Percentiles rank a stretch among this genome's conserved stretches.
Evolutionary conservation across 2,113 vertebrate species (phyloP).

Genomic region (Rana temporaria): DNA sequence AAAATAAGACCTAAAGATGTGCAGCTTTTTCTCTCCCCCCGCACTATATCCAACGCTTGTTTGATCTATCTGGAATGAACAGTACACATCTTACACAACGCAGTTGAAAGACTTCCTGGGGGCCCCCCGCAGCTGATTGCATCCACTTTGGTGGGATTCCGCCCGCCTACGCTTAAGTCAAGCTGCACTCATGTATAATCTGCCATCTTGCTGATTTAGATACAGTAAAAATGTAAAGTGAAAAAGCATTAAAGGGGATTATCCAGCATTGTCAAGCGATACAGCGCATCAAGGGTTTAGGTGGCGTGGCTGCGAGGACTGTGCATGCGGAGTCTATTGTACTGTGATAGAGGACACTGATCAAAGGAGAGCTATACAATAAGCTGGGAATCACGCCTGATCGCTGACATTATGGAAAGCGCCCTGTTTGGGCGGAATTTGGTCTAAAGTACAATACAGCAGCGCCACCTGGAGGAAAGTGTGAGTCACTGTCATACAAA

Average conservation of each 20-base stretch:
- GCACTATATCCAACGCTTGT: too few species aligned
- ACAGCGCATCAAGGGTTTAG: conserved; percentile 11
- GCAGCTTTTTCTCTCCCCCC: too few species aligned
- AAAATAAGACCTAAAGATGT: too few species aligned
- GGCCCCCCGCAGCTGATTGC: too few species aligned
- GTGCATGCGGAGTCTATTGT: conserved; percentile 17
- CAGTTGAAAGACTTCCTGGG: too few species aligned
- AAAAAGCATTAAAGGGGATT: conserved; percentile 39
- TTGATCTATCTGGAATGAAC: too few species aligned
- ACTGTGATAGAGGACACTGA: conserved; percentile 4
- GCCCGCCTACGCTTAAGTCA: background rate
- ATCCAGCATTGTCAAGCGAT: conserved; percentile 4
- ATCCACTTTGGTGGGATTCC: background rate
- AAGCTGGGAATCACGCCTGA: background rate
- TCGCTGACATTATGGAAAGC: background rate
- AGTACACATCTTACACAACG: too few species aligned
- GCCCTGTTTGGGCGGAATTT: background rate
- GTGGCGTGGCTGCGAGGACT: background rate
- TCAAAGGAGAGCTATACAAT: conserved; percentile 25
- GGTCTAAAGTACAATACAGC: background rate
- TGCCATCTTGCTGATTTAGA: conserved; percentile 32
- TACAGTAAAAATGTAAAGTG: conserved; percentile 10
- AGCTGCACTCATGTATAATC: background rate
- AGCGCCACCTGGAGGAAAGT: conserved; percentile 1
- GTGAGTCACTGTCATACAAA: background rate